Evolutionary conservation across 2,797 vertebrate species (phyloP).

Genomic region (Oryzias dopingdopingensis): DNA sequence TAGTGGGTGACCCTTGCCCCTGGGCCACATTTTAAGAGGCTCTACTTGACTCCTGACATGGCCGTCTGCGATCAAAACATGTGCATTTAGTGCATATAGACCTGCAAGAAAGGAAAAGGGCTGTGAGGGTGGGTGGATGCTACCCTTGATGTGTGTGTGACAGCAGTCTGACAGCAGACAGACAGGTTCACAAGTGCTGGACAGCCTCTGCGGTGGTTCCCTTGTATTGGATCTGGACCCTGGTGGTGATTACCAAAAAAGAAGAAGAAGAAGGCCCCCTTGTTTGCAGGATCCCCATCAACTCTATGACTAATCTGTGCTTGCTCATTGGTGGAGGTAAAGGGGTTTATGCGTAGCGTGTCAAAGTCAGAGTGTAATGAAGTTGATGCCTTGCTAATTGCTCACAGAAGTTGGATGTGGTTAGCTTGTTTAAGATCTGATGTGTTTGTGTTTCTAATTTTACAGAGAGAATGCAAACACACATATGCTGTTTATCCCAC

Average conservation of each 20-base stretch:
- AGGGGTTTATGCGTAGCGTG: slow-evolving; percentile 47
- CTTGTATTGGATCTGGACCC: slow-evolving; percentile 28
- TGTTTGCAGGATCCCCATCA: slow-evolving; percentile 34
- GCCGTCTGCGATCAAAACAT: slow-evolving; percentile 79
- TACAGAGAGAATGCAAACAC: slow-evolving; percentile 46
- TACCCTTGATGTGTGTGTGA: slow-evolving; percentile 66
- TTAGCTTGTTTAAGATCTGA: slow-evolving; percentile 64
- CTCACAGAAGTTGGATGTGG: slow-evolving; percentile 65
- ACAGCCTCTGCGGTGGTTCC: slow-evolving; percentile 49
- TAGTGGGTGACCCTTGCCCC: slow-evolving; percentile 77
- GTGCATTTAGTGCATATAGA: slow-evolving; percentile 59
- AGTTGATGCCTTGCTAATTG: slow-evolving; percentile 65
- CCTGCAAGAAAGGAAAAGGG: slow-evolving; percentile 28
- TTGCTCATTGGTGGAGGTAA: slow-evolving; percentile 42
- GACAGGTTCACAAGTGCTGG: slow-evolving; percentile 71
- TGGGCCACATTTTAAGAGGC: slow-evolving; percentile 81
- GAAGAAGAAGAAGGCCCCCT: neutral
- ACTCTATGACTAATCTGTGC: slow-evolving; percentile 48
- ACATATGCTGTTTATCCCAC: slow-evolving; percentile 31
- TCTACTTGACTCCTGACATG: slow-evolving; percentile 84
- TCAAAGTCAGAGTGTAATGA: slow-evolving; percentile 57
- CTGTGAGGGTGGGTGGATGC: slow-evolving; percentile 51
- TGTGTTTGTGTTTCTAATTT: slow-evolving; percentile 69
- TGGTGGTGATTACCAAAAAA: slow-evolving; percentile 27
- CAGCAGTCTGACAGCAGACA: slow-evolving; percentile 71